Base-by-base conservation (phyloP, 1,140 invertebrate species). In the Homalodisca vitripennis region DNA sequence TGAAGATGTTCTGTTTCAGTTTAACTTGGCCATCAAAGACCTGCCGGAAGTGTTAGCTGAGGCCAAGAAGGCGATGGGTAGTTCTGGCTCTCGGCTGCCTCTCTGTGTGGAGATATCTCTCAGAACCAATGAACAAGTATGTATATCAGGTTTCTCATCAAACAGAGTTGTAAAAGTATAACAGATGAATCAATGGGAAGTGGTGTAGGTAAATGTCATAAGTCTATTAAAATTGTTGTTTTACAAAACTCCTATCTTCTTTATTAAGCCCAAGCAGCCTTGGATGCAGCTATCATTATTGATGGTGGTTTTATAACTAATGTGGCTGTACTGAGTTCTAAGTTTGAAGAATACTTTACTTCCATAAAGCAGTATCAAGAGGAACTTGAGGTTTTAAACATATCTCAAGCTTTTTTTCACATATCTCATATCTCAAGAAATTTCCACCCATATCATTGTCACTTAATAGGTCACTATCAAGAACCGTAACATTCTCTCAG, bases 51-150 rank as follows among this genome's bases (percentile, higher is more conserved):
- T 94, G 26, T 79, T 88, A 30, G 80, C 82, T 1, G 90, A 93
- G 78, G 86, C 92, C n/a, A 93, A 92, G 76, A 86, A 84, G 74
- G 88, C 86, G 1, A 74, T 93, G 63, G 69, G 46, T 32, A 83
- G 83, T 34, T 84, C 85, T 48, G 86, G 79, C 72, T 81, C 85
- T 32, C 82, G 84, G 13, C 81, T 89, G 73, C 89, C 89, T 14
- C 77, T 97, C 13, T 94, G 93, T 77, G 88, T 97, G 48, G 96
- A 98, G 84, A 97, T 97, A 66, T 95, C 93, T 0, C 82, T 98
- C 13, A 87, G 89, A 77, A 97, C 95, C 10, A 84, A 88, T 3
- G 95, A 97, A 78, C 55, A 60, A 26, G 55, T 60, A n/a, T 12
- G 24, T 29, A 3, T 51, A 3, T 10, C 48, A 51, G 3, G 14